Evolutionary conservation across 2,888 invertebrate species (phyloP), one percentile per base, ranked within the genome.

Genomic region (Halictus ligatus): DNA sequence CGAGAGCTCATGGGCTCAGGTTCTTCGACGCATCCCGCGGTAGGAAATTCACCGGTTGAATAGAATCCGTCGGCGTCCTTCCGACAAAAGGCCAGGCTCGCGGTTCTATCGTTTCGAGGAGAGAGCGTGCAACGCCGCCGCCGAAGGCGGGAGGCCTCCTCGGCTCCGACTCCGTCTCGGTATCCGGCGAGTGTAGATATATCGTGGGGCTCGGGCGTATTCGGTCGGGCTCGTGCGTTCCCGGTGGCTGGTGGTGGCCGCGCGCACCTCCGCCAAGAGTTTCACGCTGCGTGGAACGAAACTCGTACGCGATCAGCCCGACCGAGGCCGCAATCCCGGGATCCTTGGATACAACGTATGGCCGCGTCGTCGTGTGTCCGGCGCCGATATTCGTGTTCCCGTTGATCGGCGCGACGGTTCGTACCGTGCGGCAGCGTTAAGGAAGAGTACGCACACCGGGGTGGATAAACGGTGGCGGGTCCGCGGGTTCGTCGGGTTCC

Each of bases 231-330:
- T 93, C 94, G 94, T 90, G 89, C 81, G 81, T 92, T 88, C 91
- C 84, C 94, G 94, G 78, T 78, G 81, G 81, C 84, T 88, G 92
- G 90, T 89, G 91, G 92, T 93, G 92, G 92, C 92, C 54, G 54
- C 93, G 94, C 93, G 94, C 93, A 94, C 93, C 94, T 93, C 92
- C 91, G 93, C 87, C 91, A 89, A 89, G 92, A 93, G 94, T 94
- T 94, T 93, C 93, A 93, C 91, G 94, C 94, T 93, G 94, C 93
- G 93, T 93, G 93, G 92, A 93, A 94, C 92, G 93, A 94, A 94
- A 94, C 94, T 94, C 93, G 94, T 93, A 93, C 93, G 93, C 94
- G 94, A 94, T 93, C 93, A 92, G 94, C 92, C 93, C 94, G 92
- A 92, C 91, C 93, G 93, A 91, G 92, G 91, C 54, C 60, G 60